phyloP scores from a whole-genome alignment of 2,888 invertebrate species.

The Drosophila monieri region DNA sequence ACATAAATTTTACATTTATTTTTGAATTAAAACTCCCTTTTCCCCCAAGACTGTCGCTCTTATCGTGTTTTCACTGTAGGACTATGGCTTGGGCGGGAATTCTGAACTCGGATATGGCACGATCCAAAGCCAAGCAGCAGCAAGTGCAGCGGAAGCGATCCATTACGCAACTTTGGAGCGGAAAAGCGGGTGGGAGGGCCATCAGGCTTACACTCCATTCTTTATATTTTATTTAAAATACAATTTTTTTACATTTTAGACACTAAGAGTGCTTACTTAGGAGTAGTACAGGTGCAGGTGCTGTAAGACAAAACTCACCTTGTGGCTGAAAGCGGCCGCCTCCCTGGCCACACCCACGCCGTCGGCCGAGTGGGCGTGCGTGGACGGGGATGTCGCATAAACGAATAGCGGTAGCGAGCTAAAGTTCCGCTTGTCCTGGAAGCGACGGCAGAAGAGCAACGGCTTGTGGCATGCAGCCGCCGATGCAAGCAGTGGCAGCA shows the following conservation, averaged over 20 bases:
- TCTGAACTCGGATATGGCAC: constrained; percentile 54
- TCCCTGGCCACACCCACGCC: constrained; percentile 80
- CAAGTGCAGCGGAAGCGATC: constrained; percentile 67
- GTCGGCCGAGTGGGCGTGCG: constrained; percentile 80
- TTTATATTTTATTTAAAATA: background rate
- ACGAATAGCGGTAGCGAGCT: constrained; percentile 80
- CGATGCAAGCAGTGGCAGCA: constrained; percentile 60
- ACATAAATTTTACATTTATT: background rate
- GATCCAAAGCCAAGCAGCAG: constrained; percentile 28
- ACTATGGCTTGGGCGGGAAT: constrained; percentile 49
- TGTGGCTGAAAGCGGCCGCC: constrained; percentile 62
- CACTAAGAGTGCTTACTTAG: no score
- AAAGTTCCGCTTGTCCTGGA: constrained; percentile 80
- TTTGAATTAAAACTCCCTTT: background rate
- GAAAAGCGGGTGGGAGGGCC: constrained; percentile 15
- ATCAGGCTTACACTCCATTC: no score
- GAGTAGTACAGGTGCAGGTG: background rate
- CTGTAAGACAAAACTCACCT: constrained; percentile 53
- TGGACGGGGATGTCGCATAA: constrained; percentile 80
- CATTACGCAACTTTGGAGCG: constrained; percentile 68
- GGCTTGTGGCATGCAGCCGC: constrained; percentile 71
- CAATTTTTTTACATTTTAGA: background rate
- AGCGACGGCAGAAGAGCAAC: constrained; percentile 79
- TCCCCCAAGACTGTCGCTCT: no score
- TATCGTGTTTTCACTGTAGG: constrained; percentile 23